A percentile compares a stretch with the other conserved stretches of the same genome.
These are phyloP conservation scores for Keiferia lycopersicella DNA, from an alignment of 2,888 invertebrate species.

Conservation along the genomic window DNA sequence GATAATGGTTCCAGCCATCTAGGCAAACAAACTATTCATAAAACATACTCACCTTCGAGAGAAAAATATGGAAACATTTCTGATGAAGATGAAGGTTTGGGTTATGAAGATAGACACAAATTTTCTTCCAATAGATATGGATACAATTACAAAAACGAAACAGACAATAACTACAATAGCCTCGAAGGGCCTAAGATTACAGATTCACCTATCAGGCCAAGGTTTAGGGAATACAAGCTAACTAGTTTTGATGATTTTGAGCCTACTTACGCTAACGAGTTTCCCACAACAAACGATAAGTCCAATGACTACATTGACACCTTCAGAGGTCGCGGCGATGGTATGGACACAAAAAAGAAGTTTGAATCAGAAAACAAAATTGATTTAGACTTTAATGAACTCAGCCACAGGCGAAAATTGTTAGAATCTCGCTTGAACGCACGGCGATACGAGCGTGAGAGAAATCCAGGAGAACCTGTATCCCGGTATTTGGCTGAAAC, in stretches of 20 bases:
- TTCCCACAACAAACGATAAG: slow-evolving; percentile 55
- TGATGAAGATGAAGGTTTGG: slow-evolving; percentile 91
- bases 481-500: slow-evolving; percentile 72
- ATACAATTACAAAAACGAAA: slow-evolving; percentile 75
- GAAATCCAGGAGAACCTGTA: slow-evolving; percentile 64
- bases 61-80: slow-evolving; percentile 81
- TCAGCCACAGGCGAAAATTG: slow-evolving; percentile 87
- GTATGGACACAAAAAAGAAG: slow-evolving; percentile 83
- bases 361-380: slow-evolving; percentile 66
- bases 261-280: slow-evolving; percentile 73
- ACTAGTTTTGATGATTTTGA: slow-evolving; percentile 77
- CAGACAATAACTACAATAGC: slow-evolving; percentile 69
- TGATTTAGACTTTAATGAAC: slow-evolving; percentile 79
- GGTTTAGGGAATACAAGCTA: slow-evolving; percentile 81
- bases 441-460: slow-evolving; percentile 72
- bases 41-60: slow-evolving; percentile 70
- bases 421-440: slow-evolving; percentile 89
- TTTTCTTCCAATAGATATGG: slow-evolving; percentile 60
- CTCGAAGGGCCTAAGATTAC: slow-evolving; percentile 69
- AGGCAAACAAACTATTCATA: slow-evolving; percentile 77
- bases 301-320: slow-evolving; percentile 62
- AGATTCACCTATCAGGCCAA: slow-evolving; percentile 84
- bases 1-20: slow-evolving; percentile 50
- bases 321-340: slow-evolving; percentile 83
- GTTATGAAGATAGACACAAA: slow-evolving; percentile 83